Evolutionary conservation across 1,140 invertebrate genomes (phyloP).

Genomic region (Lineus longissimus): DNA sequence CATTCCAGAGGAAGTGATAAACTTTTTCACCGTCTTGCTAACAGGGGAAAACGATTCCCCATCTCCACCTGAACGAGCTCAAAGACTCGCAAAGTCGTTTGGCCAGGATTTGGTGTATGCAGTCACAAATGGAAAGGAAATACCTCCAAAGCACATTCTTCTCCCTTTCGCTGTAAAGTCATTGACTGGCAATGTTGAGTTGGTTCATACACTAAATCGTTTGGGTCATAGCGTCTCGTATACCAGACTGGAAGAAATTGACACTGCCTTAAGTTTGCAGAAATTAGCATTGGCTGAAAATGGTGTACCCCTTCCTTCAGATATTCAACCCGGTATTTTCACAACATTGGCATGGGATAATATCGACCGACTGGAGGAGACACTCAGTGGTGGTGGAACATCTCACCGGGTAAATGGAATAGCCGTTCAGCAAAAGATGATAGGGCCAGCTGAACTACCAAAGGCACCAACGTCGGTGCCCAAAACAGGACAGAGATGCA

Average conservation of each 20-base stretch:
- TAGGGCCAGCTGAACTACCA: too few species aligned
- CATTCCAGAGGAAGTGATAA: too few species aligned
- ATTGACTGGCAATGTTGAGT: conserved; percentile 18
- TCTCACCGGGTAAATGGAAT: conserved; percentile 35
- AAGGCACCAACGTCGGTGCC: too few species aligned
- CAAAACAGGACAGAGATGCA: too few species aligned
- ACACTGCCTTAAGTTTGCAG: too few species aligned
- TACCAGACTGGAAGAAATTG: conserved; percentile 2
- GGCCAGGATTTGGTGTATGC: too few species aligned
- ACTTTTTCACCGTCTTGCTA: too few species aligned
- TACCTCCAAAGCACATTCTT: conserved; percentile 4
- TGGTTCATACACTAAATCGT: conserved; percentile 19
- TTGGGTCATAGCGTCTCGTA: conserved; percentile 16
- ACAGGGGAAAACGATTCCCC: too few species aligned
- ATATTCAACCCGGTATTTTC: conserved; percentile 18
- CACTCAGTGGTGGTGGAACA: conserved; percentile 26
- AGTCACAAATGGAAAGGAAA: too few species aligned
- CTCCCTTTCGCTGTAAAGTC: conserved; percentile 13
- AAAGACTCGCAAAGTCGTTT: too few species aligned
- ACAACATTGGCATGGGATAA: conserved; percentile 30
- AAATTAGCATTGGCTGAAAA: too few species aligned
- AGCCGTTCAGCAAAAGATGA: conserved; percentile 21
- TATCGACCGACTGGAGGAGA: conserved; percentile 32
- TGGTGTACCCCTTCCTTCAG: not conserved
- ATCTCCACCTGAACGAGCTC: too few species aligned